These are phyloP conservation scores for Aspidiotus rigidus DNA, from an alignment of 2,888 invertebrate genomes.

Conservation along the genomic window DNA sequence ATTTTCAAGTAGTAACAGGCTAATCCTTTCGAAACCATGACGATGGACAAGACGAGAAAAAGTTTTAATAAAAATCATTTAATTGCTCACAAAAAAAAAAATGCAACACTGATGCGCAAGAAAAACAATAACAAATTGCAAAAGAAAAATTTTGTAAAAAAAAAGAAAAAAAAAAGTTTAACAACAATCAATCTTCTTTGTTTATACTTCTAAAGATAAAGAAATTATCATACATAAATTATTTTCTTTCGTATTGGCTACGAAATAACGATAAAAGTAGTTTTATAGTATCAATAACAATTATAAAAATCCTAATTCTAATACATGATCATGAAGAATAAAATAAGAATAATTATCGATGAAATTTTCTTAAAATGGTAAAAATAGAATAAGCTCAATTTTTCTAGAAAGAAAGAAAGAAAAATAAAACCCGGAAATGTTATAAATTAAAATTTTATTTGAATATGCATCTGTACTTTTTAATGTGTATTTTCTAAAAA, in stretches of 20 bases:
- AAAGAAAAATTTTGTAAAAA: not conserved
- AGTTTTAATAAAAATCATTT: not conserved
- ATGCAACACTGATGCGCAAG: not conserved
- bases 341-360: no score
- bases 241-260: no score
- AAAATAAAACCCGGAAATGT: constrained; percentile 2
- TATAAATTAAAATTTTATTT: constrained; percentile 20
- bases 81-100: not conserved
- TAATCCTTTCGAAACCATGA: no score
- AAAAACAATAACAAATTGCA: not conserved
- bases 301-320: no score
- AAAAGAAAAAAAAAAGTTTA: not conserved
- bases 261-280: no score
- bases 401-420: constrained; percentile 12
- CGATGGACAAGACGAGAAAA: no score
- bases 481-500: not conserved
- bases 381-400: constrained; percentile 27
- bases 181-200: no score
- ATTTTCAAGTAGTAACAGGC: no score
- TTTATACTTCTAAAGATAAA: not conserved
- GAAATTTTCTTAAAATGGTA: constrained; percentile 19
- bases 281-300: no score
- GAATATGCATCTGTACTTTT: not conserved
- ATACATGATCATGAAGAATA: no score
- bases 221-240: not conserved